Conservation (phyloP, 1,140 invertebrate genomes). For the Drosophila punjabiensis region DNA sequence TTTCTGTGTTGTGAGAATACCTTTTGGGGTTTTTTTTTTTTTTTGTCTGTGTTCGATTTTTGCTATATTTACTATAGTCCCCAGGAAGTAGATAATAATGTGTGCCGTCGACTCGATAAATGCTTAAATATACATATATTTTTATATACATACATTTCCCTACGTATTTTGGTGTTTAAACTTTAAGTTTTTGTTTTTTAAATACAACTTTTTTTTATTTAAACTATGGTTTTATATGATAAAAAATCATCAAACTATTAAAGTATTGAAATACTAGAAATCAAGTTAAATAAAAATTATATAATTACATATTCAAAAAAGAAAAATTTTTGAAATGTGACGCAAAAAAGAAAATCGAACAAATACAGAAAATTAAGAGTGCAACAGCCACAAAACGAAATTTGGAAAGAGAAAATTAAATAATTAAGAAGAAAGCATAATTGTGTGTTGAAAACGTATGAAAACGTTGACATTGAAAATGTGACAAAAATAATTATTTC, state of each 20-base stretch:
- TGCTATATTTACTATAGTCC: slow-evolving; percentile 13
- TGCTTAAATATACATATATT: slow-evolving; percentile 15
- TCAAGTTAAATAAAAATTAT: neutral
- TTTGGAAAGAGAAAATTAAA: slow-evolving; percentile 4
- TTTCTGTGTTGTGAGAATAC: slow-evolving; percentile 7
- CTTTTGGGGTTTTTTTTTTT: slow-evolving; percentile 12
- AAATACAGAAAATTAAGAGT: slow-evolving; percentile 1
- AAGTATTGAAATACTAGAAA: no score
- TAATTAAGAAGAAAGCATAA: slow-evolving; percentile 7
- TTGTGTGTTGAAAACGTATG: slow-evolving; percentile 34
- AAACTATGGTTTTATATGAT: no score
- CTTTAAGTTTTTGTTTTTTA: neutral
- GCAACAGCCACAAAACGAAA: slow-evolving; percentile 1
- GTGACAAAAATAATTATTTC: slow-evolving; percentile 51
- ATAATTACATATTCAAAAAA: neutral
- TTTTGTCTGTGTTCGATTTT: slow-evolving; percentile 21
- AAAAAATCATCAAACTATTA: no score
- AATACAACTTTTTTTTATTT: no score
- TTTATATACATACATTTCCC: neutral
- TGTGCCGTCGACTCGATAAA: slow-evolving; percentile 29
- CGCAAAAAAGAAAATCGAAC: neutral
- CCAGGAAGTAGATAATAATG: slow-evolving; percentile 43
- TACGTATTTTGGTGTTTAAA: neutral
- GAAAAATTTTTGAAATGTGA: neutral
- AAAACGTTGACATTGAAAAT: slow-evolving; percentile 54